Evolutionary conservation across 2,797 vertebrate species (phyloP), one percentile per base, ranked within the genome.

Genomic region (Lacerta bilineata): DNA sequence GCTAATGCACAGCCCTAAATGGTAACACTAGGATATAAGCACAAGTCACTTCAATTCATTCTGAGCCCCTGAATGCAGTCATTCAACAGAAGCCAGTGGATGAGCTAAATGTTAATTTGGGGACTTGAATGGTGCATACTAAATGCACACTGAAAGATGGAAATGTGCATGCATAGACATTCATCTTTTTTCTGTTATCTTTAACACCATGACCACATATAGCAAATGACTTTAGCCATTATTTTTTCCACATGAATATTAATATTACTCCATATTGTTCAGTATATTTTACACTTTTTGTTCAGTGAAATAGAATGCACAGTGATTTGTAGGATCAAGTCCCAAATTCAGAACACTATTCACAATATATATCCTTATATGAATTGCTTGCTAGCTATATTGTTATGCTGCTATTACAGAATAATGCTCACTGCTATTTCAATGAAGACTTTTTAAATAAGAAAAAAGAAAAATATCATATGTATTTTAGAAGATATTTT

Each of bases 361-460:
- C 13, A 23, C 50, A 15, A 85, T 61, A 23, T n/a, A 61, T 71
- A 59, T 27, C 4, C 59, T 85, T 75, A 50, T 8, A 61, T 85
- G 72, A 85, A 20, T 75, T 61, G 59, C 23, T 59, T 18, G 50
- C 20, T 39, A 5, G 69, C 23, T 85, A 85, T 39, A 29, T 74
- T 61, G 55, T 85, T 74, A 76, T 75, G 71, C 27, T 85, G 5
- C 43, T 87, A 33, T 72, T 81, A 59, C n/a, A 46, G 36, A 43
- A 59, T 27, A 64, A 66, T 64, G n/a, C 55, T 33, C 69, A 75
- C 39, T n/a, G 82, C 69, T 87, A 66, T 87, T 64, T 75, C 68
- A 43, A 13, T 27, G 59, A 75, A 74, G 10, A 3, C 39, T 8
- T 82, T 46, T 69, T 75, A 81, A 39, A 33, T 13, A 81, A 74